These are phyloP conservation scores for Corythucha ciliata DNA, from an alignment of 2,888 invertebrate genomes.

Conservation along the genomic window DNA sequence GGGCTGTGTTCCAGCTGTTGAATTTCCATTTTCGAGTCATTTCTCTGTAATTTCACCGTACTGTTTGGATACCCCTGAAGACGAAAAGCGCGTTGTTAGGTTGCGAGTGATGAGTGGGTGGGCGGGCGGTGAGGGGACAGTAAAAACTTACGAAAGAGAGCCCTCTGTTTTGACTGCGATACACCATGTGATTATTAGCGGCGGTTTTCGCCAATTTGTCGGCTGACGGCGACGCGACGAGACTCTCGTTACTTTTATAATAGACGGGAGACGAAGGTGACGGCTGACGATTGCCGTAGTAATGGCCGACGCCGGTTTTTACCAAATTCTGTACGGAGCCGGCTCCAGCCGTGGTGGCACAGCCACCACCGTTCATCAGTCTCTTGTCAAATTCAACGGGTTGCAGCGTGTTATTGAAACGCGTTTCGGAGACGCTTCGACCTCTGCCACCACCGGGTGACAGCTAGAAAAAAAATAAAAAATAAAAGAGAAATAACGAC, in stretches of 20 bases:
- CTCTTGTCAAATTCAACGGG: too few species aligned
- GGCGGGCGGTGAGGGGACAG: not conserved
- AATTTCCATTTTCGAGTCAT: constrained; percentile 38
- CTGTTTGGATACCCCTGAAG: not conserved
- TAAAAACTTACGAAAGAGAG: not conserved
- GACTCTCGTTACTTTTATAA: constrained; percentile 40
- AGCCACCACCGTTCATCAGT: constrained; percentile 6
- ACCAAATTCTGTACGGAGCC: not conserved
- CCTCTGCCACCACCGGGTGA: too few species aligned
- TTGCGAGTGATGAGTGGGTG: too few species aligned
- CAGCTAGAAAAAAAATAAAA: not conserved
- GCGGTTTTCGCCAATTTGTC: constrained; percentile 37
- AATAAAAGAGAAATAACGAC: not conserved
- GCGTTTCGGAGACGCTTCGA: constrained; percentile 22
- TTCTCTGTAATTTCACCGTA: constrained; percentile 13
- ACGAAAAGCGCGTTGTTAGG: too few species aligned
- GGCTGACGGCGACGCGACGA: constrained; percentile 26
- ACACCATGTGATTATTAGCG: constrained; percentile 35
- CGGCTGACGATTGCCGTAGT: constrained; percentile 57
- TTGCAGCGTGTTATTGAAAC: constrained; percentile 22
- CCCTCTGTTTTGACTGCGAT: not conserved
- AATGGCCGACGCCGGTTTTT: not conserved
- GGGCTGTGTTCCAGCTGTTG: constrained; percentile 42
- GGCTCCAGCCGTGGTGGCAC: constrained; percentile 4
- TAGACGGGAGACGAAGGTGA: constrained; percentile 63